Base-by-base conservation (phyloP, 2,797 vertebrate species). In the Anas capensis region DNA sequence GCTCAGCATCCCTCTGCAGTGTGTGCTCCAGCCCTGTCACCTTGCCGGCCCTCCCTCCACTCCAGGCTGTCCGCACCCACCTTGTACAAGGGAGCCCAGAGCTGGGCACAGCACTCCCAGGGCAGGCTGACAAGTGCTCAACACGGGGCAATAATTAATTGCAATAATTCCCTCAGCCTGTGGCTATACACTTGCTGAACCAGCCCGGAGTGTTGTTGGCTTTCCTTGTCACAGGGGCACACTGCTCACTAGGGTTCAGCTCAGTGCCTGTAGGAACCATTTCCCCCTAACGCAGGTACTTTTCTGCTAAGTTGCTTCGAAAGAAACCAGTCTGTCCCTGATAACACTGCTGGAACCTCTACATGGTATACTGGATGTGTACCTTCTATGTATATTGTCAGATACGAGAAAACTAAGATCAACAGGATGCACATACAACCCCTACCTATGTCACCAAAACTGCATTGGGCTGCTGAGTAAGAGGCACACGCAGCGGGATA, bases 361-460 rank as follows among this genome's bases (percentile, higher is more conserved):
- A 48, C 23, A 44, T 2, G 42, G 17, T 51, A 36, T 34, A 78
- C 1, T 8, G 12, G 24, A 51, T 7, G 12, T 19, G 12, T 12
- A 61, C 4, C 19, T 40, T 40, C 34, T 14, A 17, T 5, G 54
- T 10, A 8, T 11, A 56, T 27, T 0, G 0, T 11, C 48, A 84
- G 44, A 38, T 4, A 33, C 1, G 3, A 78, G 33, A 73, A 82
- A 84, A 42, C 5, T 11, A 79, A 20, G 4, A 54, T 65, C 42
- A 58, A 53, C 23, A 57, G 42, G 24, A 89, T 1, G 2, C 29
- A 48, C 0, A 8, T 6, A 56, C 34, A 83, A 62, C 40, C 7
- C 2, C 0, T 10, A 27, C 8, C 51, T 24, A 3, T 19, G 7
- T 18, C 51, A 58, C n/a, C 14, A 87, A 71, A 49, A 20, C 1